Base-by-base conservation (phyloP, 92 coral and sea anemone species). In the Epizoanthus scotinus region DNA sequence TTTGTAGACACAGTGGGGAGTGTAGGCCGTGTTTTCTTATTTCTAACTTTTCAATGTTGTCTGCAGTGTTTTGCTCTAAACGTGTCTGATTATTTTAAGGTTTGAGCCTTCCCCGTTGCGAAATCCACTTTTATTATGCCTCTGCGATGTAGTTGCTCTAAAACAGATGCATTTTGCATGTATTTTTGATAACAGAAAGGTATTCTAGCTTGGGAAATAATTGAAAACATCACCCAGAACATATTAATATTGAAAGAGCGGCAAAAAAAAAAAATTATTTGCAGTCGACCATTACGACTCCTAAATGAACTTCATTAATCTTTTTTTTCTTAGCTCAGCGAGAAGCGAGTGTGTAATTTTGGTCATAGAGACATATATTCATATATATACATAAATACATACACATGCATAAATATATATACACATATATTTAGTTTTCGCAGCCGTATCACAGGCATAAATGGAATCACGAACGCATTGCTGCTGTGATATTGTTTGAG, bases 241-340 rank as follows among this genome's bases (percentile, higher is more conserved):
- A 40, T 60, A 75, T 75, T 75, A 59, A 75, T 75, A 75, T 59
- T 75, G 22, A 36, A 58, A 18, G 2, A 75, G 24, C 81, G 36
- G 42, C 68, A 75, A 9, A n/a, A 34, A 74, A n/a, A 7, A 42
- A 13, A 13, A 21, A 21, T 13, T 58, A 19, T 18, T 5, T 8
- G 17, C 44, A 6, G 10, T 19, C 22, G 53, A 8, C 3, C 24
- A 22, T 12, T 55, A 31, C n/a, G n/a, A n/a, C 21, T 31, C 9
- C 8, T 2, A 20, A 36, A 2, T 8, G 21, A n/a, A 56, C 21
- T 40, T 40, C 9, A 54, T 47, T 10, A 47, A 47, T 47, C 52
- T 2, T 13, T 47, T 13, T 47, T 47, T 47, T 44, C 14, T 47
- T 47, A 14, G 1, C 52, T 47, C 52, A 47, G 52, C 52, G 2